Evolutionary conservation across 1,140 invertebrate genomes (phyloP).

Genomic region (Pachyrhynchus sulphureomaculatus): DNA sequence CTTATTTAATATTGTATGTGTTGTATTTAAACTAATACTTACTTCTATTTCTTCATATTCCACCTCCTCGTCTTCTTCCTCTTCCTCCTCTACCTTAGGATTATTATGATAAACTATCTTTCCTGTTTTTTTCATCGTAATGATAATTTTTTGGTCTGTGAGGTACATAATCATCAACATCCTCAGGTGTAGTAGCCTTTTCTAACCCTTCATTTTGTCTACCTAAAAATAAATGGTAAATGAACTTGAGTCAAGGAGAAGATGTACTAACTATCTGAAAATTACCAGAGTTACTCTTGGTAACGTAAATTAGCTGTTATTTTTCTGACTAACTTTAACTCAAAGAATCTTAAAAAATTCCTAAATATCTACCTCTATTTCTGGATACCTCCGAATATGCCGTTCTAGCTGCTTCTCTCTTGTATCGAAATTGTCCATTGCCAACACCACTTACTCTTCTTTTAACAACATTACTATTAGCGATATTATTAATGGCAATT

Average conservation of each 20-base stretch:
- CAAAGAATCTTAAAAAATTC: too few species aligned
- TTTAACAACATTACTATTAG: slow-evolving; percentile 5
- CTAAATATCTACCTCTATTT: slow-evolving; percentile 31
- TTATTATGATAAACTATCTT: slow-evolving; percentile 46
- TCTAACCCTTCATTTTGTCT: slow-evolving; percentile 23
- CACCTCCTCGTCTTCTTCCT: slow-evolving; percentile 31
- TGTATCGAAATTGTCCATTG: slow-evolving; percentile 2
- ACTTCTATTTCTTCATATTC: slow-evolving; percentile 32
- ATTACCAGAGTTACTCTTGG: too few species aligned
- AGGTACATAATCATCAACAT: slow-evolving; percentile 48
- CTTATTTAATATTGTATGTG: background rate
- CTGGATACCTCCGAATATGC: slow-evolving; percentile 36
- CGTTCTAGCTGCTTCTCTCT: slow-evolving; percentile 27
- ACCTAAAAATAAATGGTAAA: slow-evolving; percentile 2
- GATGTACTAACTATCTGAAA: too few species aligned
- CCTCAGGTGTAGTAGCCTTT: slow-evolving; percentile 33
- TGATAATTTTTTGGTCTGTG: slow-evolving; percentile 47
- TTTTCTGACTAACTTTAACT: too few species aligned
- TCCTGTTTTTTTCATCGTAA: slow-evolving; percentile 46
- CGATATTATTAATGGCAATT: background rate
- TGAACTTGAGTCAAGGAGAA: background rate
- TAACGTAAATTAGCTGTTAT: too few species aligned
- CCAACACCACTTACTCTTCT: slow-evolving; percentile 3
- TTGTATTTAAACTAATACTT: background rate
- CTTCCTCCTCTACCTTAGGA: slow-evolving; percentile 8